Base-by-base conservation (phyloP, 2,797 vertebrate species). In the Phalloptychus januarius region DNA sequence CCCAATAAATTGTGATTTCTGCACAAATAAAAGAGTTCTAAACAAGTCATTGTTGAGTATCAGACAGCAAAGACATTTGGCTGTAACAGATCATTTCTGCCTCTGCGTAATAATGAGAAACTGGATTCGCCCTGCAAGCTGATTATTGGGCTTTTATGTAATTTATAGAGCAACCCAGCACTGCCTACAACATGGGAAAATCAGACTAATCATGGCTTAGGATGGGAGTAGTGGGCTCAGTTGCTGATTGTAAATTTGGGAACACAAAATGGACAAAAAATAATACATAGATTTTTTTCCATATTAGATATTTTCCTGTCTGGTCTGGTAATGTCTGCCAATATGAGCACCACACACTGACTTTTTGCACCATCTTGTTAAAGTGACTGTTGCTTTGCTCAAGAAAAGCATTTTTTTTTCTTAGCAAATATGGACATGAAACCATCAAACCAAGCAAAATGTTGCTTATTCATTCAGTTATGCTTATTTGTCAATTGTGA, bases 121-220 rank as follows among this genome's bases (percentile, higher is more conserved):
- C 45, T 83, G 78, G 75, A 83, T 79, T 84, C 74, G 67, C 79
- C 44, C 78, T 88, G 33, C 56, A 76, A 82, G 74, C 36, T 85
- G 80, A 91, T 86, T 91, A 73, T 80, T 77, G 71, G 38, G 74
- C 77, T 73, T 83, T 86, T 87, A 86, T 81, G 76, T 79, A 33
- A 83, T 86, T 90, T 91, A 46, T 5, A 70, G 81, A 86, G 72
- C 75, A 54, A 87, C 78, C 86, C 83, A 84, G 42, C 33, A 44
- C 40, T 69, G 79, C 72, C 61, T 7, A 72, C 38, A 50, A 50
- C 75, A 56, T 13, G 23, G 33, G 45, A 54, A 82, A 83, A 78
- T 79, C 61, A 80, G 84, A 75, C 71, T 72, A 67, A 84, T 73
- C 33, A 31, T 71, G 63, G 52, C 70, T 56, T 56, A 71, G 77